Evolutionary conservation across 2,888 invertebrate genomes (phyloP).

Genomic region (Agrochola lota): DNA sequence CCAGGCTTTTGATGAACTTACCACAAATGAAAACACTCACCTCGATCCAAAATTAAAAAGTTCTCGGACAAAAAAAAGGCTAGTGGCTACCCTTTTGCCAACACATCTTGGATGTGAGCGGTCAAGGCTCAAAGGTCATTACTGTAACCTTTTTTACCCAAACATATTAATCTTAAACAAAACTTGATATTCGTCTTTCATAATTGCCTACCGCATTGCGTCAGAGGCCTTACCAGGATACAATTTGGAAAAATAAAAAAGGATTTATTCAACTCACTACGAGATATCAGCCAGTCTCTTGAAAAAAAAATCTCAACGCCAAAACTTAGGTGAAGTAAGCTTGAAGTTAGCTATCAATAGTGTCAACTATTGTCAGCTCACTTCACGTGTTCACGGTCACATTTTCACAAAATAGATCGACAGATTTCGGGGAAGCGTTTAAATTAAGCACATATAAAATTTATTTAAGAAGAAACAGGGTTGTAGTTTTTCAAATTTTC

Average conservation of each 20-base stretch:
- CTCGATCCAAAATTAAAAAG: constrained; percentile 38
- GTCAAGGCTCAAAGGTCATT: constrained; percentile 20
- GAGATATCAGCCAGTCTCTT: too few species aligned
- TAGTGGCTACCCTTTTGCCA: constrained; percentile 26
- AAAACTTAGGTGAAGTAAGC: too few species aligned
- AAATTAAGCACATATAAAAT: not conserved
- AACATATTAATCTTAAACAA: constrained; percentile 10
- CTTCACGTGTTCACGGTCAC: too few species aligned
- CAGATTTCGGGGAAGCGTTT: not conserved
- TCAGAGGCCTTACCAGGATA: constrained; percentile 28
- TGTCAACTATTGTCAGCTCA: too few species aligned
- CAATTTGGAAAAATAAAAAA: not conserved
- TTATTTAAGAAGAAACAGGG: not conserved
- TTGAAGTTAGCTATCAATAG: too few species aligned
- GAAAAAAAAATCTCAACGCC: too few species aligned
- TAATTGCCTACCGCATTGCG: constrained; percentile 20
- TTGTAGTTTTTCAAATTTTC: not conserved
- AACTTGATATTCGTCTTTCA: constrained; percentile 11
- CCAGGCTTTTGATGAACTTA: constrained; percentile 13
- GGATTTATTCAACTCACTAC: not conserved
- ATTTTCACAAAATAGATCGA: too few species aligned
- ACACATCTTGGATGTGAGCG: constrained; percentile 11
- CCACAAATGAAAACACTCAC: constrained; percentile 12
- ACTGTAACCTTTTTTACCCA: constrained; percentile 1
- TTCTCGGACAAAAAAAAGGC: constrained; percentile 17